Evolutionary conservation across 2,797 vertebrate species (phyloP), one percentile per base, ranked within the genome.

Genomic region (Morelia viridis): DNA sequence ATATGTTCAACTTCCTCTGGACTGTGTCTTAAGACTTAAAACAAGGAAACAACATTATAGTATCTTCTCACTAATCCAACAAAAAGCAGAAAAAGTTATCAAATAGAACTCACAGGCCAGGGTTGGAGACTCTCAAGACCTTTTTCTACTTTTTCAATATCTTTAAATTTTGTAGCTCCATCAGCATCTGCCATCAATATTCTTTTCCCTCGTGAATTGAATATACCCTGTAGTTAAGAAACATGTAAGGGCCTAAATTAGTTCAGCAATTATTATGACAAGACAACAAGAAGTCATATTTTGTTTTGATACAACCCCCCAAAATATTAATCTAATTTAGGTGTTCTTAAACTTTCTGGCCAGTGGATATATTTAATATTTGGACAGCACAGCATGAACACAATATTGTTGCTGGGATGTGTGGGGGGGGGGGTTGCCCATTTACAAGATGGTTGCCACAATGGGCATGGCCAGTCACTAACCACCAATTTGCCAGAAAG

Each of bases 161-260:
- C 99, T 92, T 97, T 96, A 97, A 99, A 99, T 97, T 99, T 99
- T 65, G 99, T 99, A 94, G 99, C 99, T 95, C 99, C 99, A 22
- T 99, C 99, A 76, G 99, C 99, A 94, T 99, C 99, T 0, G 99
- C 99, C 99, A 99, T 99, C 71, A 99, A 98, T 90, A 99, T 98
- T 83, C 98, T 96, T 93, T 97, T 97, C 0, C 99, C 99, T 12
- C 98, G 98, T 96, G 98, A 98, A 95, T 98, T 98, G 93, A 99
- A 97, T 22, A 98, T 97, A 93, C 99, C 99, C 99, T 99, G 95
- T 46, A 93, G 94, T 35, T 56, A 92, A 93, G 91, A 85, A 62
- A 28, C 0, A 94, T 60, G 35, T 17, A 94, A 95, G 4, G 89
- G 50, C 41, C 12, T 90, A 61, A 5, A 88, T 1, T 15, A 65